Base-by-base conservation (phyloP, 2,888 invertebrate genomes). In the Cephus nigrinus region DNA sequence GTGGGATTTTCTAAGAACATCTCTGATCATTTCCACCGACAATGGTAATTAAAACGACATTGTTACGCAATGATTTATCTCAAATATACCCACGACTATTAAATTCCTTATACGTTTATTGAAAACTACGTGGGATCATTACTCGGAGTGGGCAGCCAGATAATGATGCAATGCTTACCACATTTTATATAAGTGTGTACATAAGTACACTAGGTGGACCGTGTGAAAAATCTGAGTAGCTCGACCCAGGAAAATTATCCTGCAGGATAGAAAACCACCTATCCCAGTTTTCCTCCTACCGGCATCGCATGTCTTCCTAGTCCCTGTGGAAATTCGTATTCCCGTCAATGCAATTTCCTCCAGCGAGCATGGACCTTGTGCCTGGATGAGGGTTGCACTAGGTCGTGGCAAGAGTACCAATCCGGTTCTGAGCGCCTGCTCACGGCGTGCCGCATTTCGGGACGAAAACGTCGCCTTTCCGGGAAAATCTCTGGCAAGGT, bases 321-420 rank as follows among this genome's bases (percentile, higher is more conserved):
- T 89, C 84, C 77, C 79, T 83, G 87, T 88, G 89, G 85, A 89
- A 89, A 89, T 87, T 86, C 88, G 32, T 76, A 78, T 80, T 84
- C 84, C 83, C 83, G 83, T 85, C 85, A 82, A 81, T 76, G 84
- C 80, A 83, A 83, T 71, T 71, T 71, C 33, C 71, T 55, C 55
- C 23, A 23, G 55, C 2, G 55, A 23, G 5, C 55, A 23, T 23
- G 55, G 55, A 23, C 55, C 55, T 55, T 2, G 23, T 9, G 55
- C 23, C 15, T 55, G 55, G 55, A 55, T 1, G 23, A 40, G 23
- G 73, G 12, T 33, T 81, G 75, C 1, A 73, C 71, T 73, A 78
- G 76, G 82, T 82, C 84, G 81, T 80, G 85, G 80, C 85, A 86
- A 84, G 79, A 79, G 82, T 73, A 69, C 78, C 55, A 74, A 73